Evolutionary conservation across 2,113 vertebrate species (phyloP), one percentile per base, ranked within the genome.

Genomic region (Gobius niger): DNA sequence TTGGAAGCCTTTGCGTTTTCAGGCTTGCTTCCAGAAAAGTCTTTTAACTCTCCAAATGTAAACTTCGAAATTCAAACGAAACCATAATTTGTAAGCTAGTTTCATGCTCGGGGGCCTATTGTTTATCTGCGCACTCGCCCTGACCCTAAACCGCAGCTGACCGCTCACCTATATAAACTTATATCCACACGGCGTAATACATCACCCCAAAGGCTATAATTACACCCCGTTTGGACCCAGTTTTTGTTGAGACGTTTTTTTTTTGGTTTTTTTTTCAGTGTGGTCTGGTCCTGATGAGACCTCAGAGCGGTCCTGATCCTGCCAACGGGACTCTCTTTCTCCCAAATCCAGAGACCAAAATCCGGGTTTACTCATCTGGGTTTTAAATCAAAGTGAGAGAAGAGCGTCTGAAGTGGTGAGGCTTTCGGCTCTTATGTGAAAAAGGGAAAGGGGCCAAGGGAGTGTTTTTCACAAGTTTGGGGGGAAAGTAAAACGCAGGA

Each of bases 81-180:
- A 54, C 52, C 52, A 54, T 54, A 54, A 54, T 54, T 54, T 54
- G 52, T 54, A 54, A 53, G 52, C 52, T 54, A 19, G 18, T 54
- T 54, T 54, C 52, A 54, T 11, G 52, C 52, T 54, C 52, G 24
- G 11, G 11, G 11, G 5, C 18, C 10, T 19, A 24, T 24, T 54
- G 52, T 54, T 54, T 54, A 54, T 24, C 16, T 11, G 24, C 8
- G 51, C 16, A 1, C 52, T 12, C 18, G 18, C 9, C 7, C 10
- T 12, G 52, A 34, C 24, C 24, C 24, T 34, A 34, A 34, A 4
- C 24, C 24, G 24, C 24, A 34, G 24, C 24, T 34, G 24, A 24
- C 52, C 52, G 52, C 52, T 24, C 52, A 54, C 52, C 52, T 54
- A 12, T 24, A 54, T 54, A 24, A 54, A 54, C 16, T 53, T 10